Evolutionary conservation across 2,888 invertebrate genomes (phyloP).

Genomic region (Leptopilina drosophilae): DNA sequence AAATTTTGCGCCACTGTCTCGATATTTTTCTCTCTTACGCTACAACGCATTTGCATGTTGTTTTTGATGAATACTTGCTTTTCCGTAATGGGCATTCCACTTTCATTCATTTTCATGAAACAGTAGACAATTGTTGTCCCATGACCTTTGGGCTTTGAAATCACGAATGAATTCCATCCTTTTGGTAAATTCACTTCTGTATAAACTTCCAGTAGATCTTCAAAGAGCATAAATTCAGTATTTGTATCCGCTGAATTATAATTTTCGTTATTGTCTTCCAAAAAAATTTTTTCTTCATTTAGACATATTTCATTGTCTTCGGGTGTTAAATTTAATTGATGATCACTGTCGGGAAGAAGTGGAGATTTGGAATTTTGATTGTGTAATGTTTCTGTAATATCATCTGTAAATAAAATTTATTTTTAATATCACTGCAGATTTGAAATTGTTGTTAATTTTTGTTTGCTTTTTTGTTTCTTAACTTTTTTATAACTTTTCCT

Average conservation of each 20-base stretch:
- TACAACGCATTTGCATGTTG: slow-evolving; percentile 69
- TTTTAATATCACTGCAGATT: no score
- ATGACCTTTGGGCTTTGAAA: slow-evolving; percentile 69
- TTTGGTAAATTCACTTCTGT: slow-evolving; percentile 69
- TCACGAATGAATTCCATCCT: slow-evolving; percentile 70
- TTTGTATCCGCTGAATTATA: slow-evolving; percentile 39
- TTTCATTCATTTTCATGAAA: slow-evolving; percentile 66
- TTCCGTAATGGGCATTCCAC: slow-evolving; percentile 69
- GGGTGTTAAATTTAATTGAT: slow-evolving; percentile 43
- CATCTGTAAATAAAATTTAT: background rate
- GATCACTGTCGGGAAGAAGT: background rate
- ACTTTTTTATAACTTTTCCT: no score
- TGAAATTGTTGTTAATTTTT: no score
- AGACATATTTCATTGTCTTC: slow-evolving; percentile 18
- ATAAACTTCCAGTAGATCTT: slow-evolving; percentile 71
- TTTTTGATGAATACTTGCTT: slow-evolving; percentile 72
- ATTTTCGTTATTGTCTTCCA: slow-evolving; percentile 32
- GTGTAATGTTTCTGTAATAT: background rate
- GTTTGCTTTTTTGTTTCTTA: no score
- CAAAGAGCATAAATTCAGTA: slow-evolving; percentile 66
- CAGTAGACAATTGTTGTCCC: slow-evolving; percentile 69
- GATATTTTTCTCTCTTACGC: slow-evolving; percentile 66
- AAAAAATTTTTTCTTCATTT: background rate
- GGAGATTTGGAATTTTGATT: background rate
- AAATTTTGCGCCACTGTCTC: slow-evolving; percentile 68